Evolutionary conservation across 2,113 vertebrate genomes (phyloP).

Genomic region (Larimichthys polyactis): DNA sequence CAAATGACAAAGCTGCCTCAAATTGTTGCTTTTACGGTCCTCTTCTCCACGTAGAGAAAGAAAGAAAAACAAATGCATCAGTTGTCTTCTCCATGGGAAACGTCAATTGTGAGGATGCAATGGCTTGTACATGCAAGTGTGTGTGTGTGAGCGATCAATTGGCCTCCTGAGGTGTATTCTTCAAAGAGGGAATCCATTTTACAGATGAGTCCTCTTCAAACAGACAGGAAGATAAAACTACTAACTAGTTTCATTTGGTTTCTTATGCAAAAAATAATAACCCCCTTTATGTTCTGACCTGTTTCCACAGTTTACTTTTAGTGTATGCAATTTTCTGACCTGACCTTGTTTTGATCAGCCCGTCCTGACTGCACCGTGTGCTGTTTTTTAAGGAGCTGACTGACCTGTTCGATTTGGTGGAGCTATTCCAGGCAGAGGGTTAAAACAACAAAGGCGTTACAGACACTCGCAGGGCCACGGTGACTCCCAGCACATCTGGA

Average conservation of each 20-base stretch:
- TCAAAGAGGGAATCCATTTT: conserved; percentile 33
- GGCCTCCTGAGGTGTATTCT: conserved; percentile 45
- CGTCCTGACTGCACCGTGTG: conserved; percentile 24
- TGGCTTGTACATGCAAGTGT: conserved; percentile 35
- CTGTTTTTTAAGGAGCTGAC: conserved; percentile 40
- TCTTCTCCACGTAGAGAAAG: conserved; percentile 2
- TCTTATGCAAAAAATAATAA: background rate
- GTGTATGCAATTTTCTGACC: conserved; percentile 9
- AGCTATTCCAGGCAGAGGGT: conserved; percentile 73
- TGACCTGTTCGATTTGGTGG: conserved; percentile 59
- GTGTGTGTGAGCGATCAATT: conserved; percentile 49
- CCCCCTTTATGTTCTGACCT: background rate
- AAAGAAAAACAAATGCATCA: background rate
- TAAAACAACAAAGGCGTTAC: conserved; percentile 69
- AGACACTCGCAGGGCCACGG: conserved; percentile 16
- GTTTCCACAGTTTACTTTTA: background rate
- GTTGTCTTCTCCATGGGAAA: conserved; percentile 40
- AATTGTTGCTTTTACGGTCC: conserved; percentile 34
- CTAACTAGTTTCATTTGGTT: background rate
- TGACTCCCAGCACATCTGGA: conserved; percentile 32
- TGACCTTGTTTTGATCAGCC: conserved; percentile 41
- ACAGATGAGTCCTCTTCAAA: conserved; percentile 24
- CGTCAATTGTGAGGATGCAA: conserved; percentile 44
- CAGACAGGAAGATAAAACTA: background rate
- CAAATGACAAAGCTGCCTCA: conserved; percentile 56